Conservation (phyloP, 2,113 vertebrate genomes). For the Lasiurus borealis region DNA sequence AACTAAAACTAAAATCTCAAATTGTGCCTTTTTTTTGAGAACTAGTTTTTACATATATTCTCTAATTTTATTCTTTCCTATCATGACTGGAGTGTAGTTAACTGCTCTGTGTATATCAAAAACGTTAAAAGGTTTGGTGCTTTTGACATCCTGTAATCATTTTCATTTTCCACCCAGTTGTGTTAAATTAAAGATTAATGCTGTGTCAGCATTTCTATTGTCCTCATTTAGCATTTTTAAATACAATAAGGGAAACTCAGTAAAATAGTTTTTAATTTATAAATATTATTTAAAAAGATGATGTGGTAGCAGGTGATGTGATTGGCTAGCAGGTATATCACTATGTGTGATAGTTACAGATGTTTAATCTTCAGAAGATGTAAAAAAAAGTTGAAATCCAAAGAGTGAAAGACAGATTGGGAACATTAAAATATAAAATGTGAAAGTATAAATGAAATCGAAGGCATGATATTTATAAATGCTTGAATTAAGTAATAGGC, state of each 20-base stretch:
- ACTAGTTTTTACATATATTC: neutral
- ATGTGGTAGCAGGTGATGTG: too few relatives aligned
- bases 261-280: slow-evolving; percentile 12
- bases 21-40: neutral
- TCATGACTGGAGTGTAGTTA: neutral
- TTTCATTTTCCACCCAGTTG: slow-evolving; percentile 29
- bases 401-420: neutral
- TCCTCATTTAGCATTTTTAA: slow-evolving; percentile 39
- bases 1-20: slow-evolving; percentile 52
- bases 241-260: slow-evolving; percentile 27
- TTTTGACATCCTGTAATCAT: slow-evolving; percentile 6
- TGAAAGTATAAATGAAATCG: neutral
- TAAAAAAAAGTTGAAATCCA: slow-evolving; percentile 21
- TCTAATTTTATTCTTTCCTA: neutral
- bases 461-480: slow-evolving; percentile 31
- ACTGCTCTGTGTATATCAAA: neutral
- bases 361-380: neutral
- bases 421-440: neutral
- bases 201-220: slow-evolving; percentile 5
- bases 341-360: neutral
- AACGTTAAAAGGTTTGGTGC: neutral
- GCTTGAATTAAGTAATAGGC: neutral
- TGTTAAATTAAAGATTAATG: slow-evolving; percentile 46
- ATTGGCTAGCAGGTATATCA: too few relatives aligned
- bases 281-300: neutral